Conservation (phyloP, 2,113 vertebrate species). For the Cinclus mexicanus region DNA sequence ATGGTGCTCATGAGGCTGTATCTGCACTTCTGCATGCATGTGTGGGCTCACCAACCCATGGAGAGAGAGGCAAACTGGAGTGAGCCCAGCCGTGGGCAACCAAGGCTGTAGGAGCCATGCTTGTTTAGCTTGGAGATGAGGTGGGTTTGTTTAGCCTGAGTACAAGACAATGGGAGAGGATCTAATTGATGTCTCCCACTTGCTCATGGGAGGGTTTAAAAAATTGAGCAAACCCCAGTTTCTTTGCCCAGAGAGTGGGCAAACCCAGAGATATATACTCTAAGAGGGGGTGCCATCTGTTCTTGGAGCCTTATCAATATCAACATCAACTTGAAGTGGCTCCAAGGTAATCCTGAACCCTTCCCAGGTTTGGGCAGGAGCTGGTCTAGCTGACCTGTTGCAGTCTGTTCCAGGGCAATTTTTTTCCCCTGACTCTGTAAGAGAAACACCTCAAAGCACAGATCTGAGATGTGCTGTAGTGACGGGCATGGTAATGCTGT, state of each 20-base stretch:
- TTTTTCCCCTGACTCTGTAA: not conserved
- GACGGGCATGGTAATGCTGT: not conserved
- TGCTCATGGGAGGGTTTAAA: not conserved
- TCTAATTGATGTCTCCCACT: not conserved
- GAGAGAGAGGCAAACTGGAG: not conserved
- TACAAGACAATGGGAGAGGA: not conserved
- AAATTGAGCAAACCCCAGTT: not conserved
- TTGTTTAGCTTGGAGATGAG: not conserved
- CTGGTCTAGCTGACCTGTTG: not conserved
- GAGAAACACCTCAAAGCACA: not conserved
- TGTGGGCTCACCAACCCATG: not conserved
- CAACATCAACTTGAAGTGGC: not conserved
- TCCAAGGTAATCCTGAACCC: not conserved
- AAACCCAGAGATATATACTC: not conserved
- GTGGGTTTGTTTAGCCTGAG: not conserved
- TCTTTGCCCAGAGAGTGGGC: not conserved
- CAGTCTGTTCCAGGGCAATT: not conserved
- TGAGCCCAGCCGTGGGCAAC: fast-evolving
- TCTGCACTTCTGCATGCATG: not conserved
- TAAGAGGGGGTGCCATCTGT: not conserved
- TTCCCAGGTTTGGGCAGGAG: not conserved
- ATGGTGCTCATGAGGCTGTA: fast-evolving
- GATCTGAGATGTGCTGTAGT: fast-evolving
- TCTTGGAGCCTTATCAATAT: not conserved
- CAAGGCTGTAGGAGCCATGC: not conserved